Percentiles rank a stretch among this genome's conserved stretches.
Evolutionary conservation across 2,113 vertebrate genomes (phyloP).

Genomic region (Mugil cephalus): DNA sequence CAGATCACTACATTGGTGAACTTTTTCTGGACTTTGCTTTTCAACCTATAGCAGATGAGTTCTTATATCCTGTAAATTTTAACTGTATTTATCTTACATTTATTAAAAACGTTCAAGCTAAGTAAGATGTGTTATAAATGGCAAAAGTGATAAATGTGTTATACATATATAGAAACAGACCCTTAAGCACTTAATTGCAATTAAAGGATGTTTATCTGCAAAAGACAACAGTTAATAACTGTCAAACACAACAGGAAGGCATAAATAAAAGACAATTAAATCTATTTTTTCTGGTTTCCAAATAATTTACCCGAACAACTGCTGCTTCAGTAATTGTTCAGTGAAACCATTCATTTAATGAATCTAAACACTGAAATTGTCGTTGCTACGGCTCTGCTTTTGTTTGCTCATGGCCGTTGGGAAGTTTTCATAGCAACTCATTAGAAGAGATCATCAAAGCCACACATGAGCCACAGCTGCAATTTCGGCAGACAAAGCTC

Average conservation of each 20-base stretch:
- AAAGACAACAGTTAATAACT: constrained; percentile 45
- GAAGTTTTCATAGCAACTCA: constrained; percentile 10
- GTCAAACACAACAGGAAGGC: constrained; percentile 28
- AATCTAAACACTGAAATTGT: not conserved
- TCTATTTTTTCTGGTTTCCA: constrained; percentile 32
- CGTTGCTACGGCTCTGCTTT: not conserved
- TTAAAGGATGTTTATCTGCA: constrained; percentile 56
- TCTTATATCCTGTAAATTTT: not conserved
- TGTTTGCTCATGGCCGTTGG: constrained; percentile 1
- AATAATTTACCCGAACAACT: constrained; percentile 42
- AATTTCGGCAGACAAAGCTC: not conserved
- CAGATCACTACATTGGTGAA: constrained; percentile 26
- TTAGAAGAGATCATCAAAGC: not conserved
- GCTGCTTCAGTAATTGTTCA: constrained; percentile 23
- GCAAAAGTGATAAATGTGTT: no score
- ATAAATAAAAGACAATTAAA: constrained; percentile 54
- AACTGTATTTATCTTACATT: constrained; percentile 6
- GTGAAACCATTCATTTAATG: constrained; percentile 26
- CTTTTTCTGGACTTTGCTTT: constrained; percentile 5
- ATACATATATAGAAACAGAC: not conserved
- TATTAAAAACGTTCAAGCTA: constrained; percentile 10
- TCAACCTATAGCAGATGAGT: not conserved
- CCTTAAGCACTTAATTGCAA: constrained; percentile 34
- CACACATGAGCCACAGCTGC: not conserved
- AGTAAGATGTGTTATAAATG: no score